Conservation (phyloP, 2,113 vertebrate species). For the Alexandromys fortis region DNA sequence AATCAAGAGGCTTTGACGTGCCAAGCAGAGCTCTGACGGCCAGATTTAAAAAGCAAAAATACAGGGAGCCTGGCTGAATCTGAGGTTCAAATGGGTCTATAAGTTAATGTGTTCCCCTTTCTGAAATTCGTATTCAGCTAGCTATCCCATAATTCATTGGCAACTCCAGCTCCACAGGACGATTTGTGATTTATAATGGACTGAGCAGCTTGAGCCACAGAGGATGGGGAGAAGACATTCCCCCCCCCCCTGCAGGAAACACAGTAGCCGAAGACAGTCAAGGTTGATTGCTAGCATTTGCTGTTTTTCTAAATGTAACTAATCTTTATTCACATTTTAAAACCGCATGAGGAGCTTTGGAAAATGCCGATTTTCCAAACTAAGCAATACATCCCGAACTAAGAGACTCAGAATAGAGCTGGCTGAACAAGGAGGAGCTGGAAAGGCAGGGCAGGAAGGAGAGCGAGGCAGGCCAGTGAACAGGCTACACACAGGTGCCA, state of each 20-base stretch:
- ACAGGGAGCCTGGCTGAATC: neutral
- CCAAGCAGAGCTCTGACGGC: neutral
- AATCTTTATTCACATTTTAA: neutral
- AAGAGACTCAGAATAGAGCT: neutral
- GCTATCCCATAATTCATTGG: neutral
- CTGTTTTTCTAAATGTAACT: constrained; percentile 12
- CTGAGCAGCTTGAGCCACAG: neutral
- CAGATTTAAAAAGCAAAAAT: constrained; percentile 23
- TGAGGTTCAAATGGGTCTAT: constrained; percentile 3
- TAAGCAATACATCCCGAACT: neutral
- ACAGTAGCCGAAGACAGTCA: neutral
- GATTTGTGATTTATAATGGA: neutral
- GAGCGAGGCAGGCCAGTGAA: neutral
- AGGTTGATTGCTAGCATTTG: neutral
- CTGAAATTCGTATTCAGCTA: constrained; percentile 27
- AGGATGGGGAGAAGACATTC: neutral
- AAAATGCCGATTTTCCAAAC: no score
- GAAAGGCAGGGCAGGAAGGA: neutral
- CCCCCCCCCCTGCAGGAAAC: neutral
- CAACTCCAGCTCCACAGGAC: neutral
- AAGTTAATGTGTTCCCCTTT: neutral
- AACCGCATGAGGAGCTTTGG: neutral
- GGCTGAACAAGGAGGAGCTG: neutral
- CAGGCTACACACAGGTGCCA: neutral
- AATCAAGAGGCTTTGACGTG: neutral